Base-by-base conservation (phyloP, 2,888 invertebrate species). In the Furcula furcula region DNA sequence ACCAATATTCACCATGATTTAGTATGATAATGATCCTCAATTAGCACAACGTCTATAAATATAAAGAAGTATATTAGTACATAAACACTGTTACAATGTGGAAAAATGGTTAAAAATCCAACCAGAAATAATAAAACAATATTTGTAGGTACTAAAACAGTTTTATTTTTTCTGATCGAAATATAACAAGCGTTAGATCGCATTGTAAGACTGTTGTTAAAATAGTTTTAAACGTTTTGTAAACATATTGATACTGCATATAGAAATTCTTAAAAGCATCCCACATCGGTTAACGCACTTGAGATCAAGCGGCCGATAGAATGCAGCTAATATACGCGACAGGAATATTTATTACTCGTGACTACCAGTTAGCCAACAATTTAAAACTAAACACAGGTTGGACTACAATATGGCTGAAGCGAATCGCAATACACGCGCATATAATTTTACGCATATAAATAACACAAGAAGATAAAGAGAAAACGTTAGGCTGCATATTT, bases 1-100 rank as follows among this genome's bases (percentile, higher is more conserved):
- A 9, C 14, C 9, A 31, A 13, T 26, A 29, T 37, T 25, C 14
- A 34, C 22, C 27, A 9, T 27, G 15, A n/a, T 27, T 30, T 28
- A 10, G 11, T 18, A 28, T 28, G 28, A 18, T 11, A 28, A 28
- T 7, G 3, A 28, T 7, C 2, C 16, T 18, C 4, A 28, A 18
- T 28, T 28, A 28, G 18, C 7, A 28, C n/a, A 1, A 28, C 7
- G 7, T 10, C 11, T 11, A 26, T 7, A 10, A 21, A 21, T 9
- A 10, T n/a, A 26, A 7, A 3, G 9, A 23, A 23, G 10, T 22
- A 22, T 20, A 22, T 22, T 22, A 22, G 22, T 22, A n/a, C n/a
- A n/a, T n/a, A 11, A 22, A 22, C 22, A 11, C 11, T 22, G 3
- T 3, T n/a, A 21, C 21, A 2, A n/a, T 21, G 10, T 9, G 9